Base-by-base conservation (phyloP, 2,888 invertebrate species). In the Athalia rosae region DNA sequence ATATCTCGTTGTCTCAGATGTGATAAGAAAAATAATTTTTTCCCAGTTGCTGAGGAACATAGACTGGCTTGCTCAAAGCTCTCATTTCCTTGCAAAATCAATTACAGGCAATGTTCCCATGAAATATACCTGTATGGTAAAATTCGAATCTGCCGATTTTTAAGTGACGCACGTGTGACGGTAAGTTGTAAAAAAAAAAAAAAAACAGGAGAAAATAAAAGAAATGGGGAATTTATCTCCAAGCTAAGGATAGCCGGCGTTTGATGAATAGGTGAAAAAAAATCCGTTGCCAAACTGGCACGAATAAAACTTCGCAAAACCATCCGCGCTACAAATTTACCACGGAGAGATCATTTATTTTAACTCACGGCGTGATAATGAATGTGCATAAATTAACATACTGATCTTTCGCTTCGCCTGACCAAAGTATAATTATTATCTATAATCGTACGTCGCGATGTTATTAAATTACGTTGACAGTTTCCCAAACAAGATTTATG, bases 321-420 rank as follows among this genome's bases (percentile, higher is more conserved):
- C n/a, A n/a, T 8, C 61, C 41, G 6, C 8, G 43, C 9, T n/a
- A 43, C n/a, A 62, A n/a, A 41, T n/a, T n/a, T 5, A 11, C 47
- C 9, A n/a, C 66, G 48, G 47, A 8, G 66, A 66, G 8, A 9
- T 66, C n/a, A 15, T 15, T 45, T 7, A 47, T n/a, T n/a, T n/a
- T n/a, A n/a, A n/a, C 48, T 9, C 66, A 66, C 48, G 48, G 15
- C 13, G 13, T 4, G 28, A 15, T 1, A 66, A 66, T 66, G 62
- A 41, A 66, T 66, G 13, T 4, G 53, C 53, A 67, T 67, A 53
- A 67, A 67, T 67, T 67, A 67, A 3, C 67, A 53, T 53, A n/a
- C 53, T 53, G 13, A 53, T 48, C 41, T 50, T 28, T 0, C 67
- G 67, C n/a, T 41, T 15, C 47, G 15, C 4, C 47, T 48, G 48